A percentile compares a stretch with the other conserved stretches of the same genome.
Evolutionary conservation across 2,797 vertebrate genomes (phyloP).

Genomic region (Ambastaia sidthimunki): DNA sequence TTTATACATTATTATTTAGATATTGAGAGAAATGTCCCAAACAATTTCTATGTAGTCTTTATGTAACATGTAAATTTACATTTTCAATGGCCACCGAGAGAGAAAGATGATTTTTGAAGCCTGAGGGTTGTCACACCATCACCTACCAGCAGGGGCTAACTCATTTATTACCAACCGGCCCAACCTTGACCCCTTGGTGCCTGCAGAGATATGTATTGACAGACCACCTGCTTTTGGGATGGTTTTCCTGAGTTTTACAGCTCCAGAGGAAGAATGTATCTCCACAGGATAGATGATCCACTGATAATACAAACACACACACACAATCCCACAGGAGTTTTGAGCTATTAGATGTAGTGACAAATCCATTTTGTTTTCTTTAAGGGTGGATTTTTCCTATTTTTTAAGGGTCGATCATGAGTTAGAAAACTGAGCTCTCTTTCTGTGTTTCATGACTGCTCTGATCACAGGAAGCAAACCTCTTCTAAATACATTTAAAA

Average conservation of each 20-base stretch:
- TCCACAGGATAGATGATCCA: conserved; percentile 24
- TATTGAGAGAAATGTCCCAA: too few relatives aligned
- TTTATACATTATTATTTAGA: too few relatives aligned
- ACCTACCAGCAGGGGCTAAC: not conserved
- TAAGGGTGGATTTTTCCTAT: conserved; percentile 1
- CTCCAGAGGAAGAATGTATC: conserved; percentile 35
- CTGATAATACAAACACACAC: conserved; percentile 3
- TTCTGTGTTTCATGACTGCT: too few relatives aligned
- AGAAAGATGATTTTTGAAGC: not conserved
- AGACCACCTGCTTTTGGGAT: not conserved
- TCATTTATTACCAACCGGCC: not conserved
- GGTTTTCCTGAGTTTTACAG: conserved; percentile 21
- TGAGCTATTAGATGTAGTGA: conserved; percentile 13
- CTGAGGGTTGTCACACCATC: not conserved
- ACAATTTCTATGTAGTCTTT: too few relatives aligned
- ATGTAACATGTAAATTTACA: too few relatives aligned
- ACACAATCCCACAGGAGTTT: conserved; percentile 9
- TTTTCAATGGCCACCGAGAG: too few relatives aligned
- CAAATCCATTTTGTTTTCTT: conserved; percentile 13
- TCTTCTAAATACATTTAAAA: too few relatives aligned
- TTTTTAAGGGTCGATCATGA: not conserved
- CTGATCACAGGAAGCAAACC: too few relatives aligned
- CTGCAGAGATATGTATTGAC: not conserved
- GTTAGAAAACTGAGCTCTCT: too few relatives aligned
- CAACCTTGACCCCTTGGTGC: not conserved